A percentile compares a stretch with the other conserved stretches of the same genome.
Evolutionary conservation across 2,888 invertebrate species (phyloP).

Genomic region (Petrolisthes manimaculis): DNA sequence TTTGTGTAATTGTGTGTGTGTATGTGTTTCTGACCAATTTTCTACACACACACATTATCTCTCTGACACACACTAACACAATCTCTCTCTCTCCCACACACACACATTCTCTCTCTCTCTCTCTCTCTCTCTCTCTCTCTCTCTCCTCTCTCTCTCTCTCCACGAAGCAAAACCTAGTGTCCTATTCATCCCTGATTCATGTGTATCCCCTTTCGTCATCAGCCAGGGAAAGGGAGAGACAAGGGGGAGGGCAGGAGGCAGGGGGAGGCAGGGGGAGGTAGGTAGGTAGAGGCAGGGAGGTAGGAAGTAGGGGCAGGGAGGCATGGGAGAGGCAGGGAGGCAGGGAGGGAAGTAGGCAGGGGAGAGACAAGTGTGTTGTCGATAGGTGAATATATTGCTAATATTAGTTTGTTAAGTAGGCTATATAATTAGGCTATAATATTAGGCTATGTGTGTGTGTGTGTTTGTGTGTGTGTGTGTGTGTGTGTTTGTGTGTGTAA

Average conservation of each 20-base stretch:
- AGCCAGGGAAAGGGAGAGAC: neutral
- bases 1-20: neutral
- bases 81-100: neutral
- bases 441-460: no score
- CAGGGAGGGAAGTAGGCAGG: neutral
- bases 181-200: neutral
- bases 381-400: no score
- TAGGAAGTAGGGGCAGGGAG: neutral
- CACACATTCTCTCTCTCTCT: no score
- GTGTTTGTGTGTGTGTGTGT: no score
- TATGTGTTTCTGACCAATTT: neutral
- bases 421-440: no score
- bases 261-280: neutral
- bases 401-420: no score
- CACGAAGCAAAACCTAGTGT: neutral
- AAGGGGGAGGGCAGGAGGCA: constrained; percentile 1
- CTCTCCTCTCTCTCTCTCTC: neutral
- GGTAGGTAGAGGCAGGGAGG: neutral
- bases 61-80: neutral
- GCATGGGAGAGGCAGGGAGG: no score
- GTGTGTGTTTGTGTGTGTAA: no score
- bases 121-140: constrained; percentile 22
- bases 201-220: no score
- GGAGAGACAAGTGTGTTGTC: no score
- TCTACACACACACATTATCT: neutral